Evolutionary conservation across 1,140 invertebrate genomes (phyloP).

Genomic region (Pissodes strobi): DNA sequence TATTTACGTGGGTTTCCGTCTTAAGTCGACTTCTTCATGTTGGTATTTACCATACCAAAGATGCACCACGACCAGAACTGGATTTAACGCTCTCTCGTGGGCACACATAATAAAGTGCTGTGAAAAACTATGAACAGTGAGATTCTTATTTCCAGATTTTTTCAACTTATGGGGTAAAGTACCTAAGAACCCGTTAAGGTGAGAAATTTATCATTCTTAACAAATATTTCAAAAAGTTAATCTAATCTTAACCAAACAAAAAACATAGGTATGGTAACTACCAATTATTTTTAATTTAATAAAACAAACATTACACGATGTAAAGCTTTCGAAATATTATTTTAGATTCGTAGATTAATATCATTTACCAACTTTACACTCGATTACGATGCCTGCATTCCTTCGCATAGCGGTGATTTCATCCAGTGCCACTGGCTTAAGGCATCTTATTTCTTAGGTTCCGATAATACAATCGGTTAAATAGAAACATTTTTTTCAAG

Average conservation of each 20-base stretch:
- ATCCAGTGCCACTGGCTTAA: slow-evolving; percentile 17
- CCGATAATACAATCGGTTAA: slow-evolving; percentile 5
- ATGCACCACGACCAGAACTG: slow-evolving; percentile 32
- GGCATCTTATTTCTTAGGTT: slow-evolving; percentile 8
- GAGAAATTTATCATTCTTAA: no score
- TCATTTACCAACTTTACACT: slow-evolving; percentile 13
- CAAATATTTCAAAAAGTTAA: no score
- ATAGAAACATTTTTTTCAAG: no score
- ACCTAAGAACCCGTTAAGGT: slow-evolving; percentile 26
- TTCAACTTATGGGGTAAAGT: slow-evolving; percentile 33
- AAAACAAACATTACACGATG: no score
- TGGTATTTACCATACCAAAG: slow-evolving; percentile 34
- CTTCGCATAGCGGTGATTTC: slow-evolving; percentile 29
- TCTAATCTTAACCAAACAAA: no score
- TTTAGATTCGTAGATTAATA: background rate
- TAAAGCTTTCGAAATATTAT: no score
- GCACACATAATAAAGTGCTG: slow-evolving; percentile 22
- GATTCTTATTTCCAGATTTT: slow-evolving; percentile 7
- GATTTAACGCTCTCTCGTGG: slow-evolving; percentile 30
- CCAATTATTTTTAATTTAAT: no score
- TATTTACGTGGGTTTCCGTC: background rate
- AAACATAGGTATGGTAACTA: no score
- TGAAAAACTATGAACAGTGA: slow-evolving; percentile 31
- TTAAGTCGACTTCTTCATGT: slow-evolving; percentile 5
- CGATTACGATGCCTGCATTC: slow-evolving; percentile 21